Percentiles rank a stretch among this genome's conserved stretches.
Evolutionary conservation across 1,140 invertebrate genomes (phyloP).

Genomic region (Colletes gigas): DNA sequence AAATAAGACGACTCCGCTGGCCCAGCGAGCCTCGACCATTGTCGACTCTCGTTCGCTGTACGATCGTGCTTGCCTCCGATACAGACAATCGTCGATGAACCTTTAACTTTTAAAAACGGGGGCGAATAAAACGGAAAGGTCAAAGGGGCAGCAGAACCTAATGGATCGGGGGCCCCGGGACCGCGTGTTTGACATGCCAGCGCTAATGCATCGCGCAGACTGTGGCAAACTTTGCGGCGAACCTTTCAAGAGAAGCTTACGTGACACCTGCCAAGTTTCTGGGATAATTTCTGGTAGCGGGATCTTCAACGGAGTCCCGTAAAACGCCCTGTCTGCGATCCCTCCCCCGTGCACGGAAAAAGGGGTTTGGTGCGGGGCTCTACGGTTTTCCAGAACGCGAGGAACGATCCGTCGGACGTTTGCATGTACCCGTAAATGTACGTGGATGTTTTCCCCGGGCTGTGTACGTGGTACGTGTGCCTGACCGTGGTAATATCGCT

Average conservation of each 20-base stretch:
- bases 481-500: slow-evolving; percentile 51
- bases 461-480: slow-evolving; percentile 16
- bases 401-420: slow-evolving; percentile 30
- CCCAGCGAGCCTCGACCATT: not conserved
- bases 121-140: no score
- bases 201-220: not conserved
- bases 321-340: slow-evolving; percentile 46
- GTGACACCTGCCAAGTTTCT: slow-evolving; percentile 46
- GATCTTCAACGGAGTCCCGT: slow-evolving; percentile 27
- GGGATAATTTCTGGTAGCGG: slow-evolving; percentile 49
- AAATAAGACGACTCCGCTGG: not conserved
- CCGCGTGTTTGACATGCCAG: no score
- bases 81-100: no score
- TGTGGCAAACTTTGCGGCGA: slow-evolving; percentile 7
- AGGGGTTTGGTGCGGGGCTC: slow-evolving; percentile 3
- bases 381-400: slow-evolving; percentile 12
- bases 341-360: slow-evolving; percentile 34
- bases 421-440: slow-evolving; percentile 8
- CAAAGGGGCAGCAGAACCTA: no score
- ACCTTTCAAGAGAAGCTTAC: slow-evolving; percentile 20
- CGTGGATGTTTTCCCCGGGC: not conserved
- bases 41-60: not conserved
- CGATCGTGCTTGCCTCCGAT: no score
- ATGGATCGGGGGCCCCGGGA: no score
- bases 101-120: no score